phyloP scores from a whole-genome alignment of 2,888 invertebrate genomes.

The Sinohyriopsis cumingii region DNA sequence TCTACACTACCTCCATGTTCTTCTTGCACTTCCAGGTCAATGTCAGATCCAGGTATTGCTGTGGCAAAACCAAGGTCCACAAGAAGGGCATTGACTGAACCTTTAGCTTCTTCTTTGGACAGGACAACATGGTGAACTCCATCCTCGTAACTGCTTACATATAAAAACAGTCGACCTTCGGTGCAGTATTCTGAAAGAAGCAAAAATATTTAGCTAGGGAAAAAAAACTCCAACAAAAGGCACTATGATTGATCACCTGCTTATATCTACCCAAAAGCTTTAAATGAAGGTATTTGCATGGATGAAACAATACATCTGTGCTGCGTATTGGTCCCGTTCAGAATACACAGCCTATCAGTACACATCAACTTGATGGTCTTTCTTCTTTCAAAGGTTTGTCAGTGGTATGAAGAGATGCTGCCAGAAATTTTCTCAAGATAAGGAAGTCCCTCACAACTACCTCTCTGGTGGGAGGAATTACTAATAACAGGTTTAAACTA shows the following conservation, averaged over 20 bases:
- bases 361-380: too few species aligned
- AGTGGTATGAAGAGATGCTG: too few species aligned
- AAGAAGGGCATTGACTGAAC: constrained; percentile 43
- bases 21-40: constrained; percentile 47
- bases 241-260: too few species aligned
- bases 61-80: constrained; percentile 46
- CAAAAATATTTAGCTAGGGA: background rate
- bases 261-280: too few species aligned
- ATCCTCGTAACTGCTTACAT: constrained; percentile 13
- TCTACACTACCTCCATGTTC: constrained; percentile 36
- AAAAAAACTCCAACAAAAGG: too few species aligned
- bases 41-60: constrained; percentile 40
- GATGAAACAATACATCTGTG: constrained; percentile 1
- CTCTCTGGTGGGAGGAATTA: too few species aligned
- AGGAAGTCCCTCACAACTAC: too few species aligned
- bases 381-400: too few species aligned
- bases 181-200: constrained; percentile 15
- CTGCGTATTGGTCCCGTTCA: background rate
- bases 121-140: constrained; percentile 28
- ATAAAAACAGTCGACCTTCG: constrained; percentile 12
- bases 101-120: constrained; percentile 9
- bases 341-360: background rate
- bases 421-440: too few species aligned
- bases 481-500: too few species aligned
- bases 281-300: background rate